Evolutionary conservation across 2,797 vertebrate genomes (phyloP), one percentile per base, ranked within the genome.

Genomic region (Eurystomus glaucurus): DNA sequence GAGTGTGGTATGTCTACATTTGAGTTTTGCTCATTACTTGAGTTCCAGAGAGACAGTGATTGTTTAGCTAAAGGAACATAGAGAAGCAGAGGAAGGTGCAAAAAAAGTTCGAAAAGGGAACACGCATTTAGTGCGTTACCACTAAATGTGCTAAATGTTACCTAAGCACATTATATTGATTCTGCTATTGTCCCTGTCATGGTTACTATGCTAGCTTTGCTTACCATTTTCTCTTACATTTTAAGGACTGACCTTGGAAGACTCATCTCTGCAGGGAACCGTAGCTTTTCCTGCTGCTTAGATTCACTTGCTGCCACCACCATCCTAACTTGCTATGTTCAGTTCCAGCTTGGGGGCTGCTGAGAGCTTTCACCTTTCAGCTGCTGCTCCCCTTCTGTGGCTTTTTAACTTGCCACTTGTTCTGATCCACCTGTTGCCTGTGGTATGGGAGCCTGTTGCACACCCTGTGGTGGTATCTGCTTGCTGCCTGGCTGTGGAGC

Each of bases 391-490:
- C 26, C 64, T 81, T 62, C 77, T 45, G 18, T 9, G 60, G 17
- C 84, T 79, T 91, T 88, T 62, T 21, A 62, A 39, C 33, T 93
- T 66, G 74, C 48, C 90, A 77, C 74, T 85, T 87, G 85, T 64
- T 65, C 51, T 28, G 51, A 18, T 37, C 78, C 94, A 85, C 64
- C 95, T 93, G 92, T 75, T 92, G 70, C 71, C 74, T 45, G 50
- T 55, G 93, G 58, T 69, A 76, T 93, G 84, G 88, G 60, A 82
- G 60, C 69, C 52, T 37, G 41, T 54, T 84, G 72, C 88, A 69
- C 5, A 1, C 72, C 85, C 90, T 3, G 0, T 11, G 21, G 4
- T n/a, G 46, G 81, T 77, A 83, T 96, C 86, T 85, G 80, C 3
- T 14, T 35, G 54, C 55, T 48, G 55, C 68, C 52, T 26, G 85